Percentiles rank a stretch among this genome's conserved stretches.
Evolutionary conservation across 1,140 invertebrate species (phyloP).

Genomic region (Drosophila kurseongensis): DNA sequence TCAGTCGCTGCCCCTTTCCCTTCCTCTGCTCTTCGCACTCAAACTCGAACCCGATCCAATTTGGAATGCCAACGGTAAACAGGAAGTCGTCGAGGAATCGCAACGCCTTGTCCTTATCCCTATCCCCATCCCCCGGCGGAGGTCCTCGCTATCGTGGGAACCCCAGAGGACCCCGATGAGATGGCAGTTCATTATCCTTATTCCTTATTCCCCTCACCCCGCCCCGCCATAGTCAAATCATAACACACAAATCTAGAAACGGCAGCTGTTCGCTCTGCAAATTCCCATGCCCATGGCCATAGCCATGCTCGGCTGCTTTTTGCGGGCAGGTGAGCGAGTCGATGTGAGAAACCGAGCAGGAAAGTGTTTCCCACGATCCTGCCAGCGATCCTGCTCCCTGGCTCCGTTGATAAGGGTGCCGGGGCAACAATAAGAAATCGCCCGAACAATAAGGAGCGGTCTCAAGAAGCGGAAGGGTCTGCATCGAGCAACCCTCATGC

Average conservation of each 20-base stretch:
- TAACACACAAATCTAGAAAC: conserved; percentile 80
- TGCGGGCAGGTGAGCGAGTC: conserved; percentile 84
- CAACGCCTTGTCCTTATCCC: conserved; percentile 48
- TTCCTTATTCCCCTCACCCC: conserved; percentile 5
- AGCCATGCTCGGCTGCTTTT: conserved; percentile 49
- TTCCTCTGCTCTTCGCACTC: not conserved
- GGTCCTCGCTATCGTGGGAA: conserved; percentile 61
- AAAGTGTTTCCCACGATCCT: conserved; percentile 84
- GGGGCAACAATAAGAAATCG: conserved; percentile 67
- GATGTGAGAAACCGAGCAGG: conserved; percentile 81
- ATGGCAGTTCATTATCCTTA: conserved; percentile 76
- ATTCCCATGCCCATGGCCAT: conserved; percentile 60
- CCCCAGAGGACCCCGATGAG: conserved; percentile 45
- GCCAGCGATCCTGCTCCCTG: conserved; percentile 66
- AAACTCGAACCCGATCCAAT: conserved; percentile 43
- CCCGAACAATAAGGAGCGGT: conserved; percentile 70
- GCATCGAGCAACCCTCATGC: conserved; percentile 66
- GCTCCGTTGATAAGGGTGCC: conserved; percentile 68
- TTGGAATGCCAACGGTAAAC: conserved; percentile 65
- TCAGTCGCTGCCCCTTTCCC: conserved; percentile 1
- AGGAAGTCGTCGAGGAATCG: conserved; percentile 69
- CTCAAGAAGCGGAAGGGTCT: conserved; percentile 73
- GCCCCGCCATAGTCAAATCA: conserved; percentile 67
- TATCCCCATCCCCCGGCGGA: conserved; percentile 17
- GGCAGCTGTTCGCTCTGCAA: conserved; percentile 71